Conservation (phyloP, 2,797 vertebrate genomes). For the Silurus lanzhouensis region DNA sequence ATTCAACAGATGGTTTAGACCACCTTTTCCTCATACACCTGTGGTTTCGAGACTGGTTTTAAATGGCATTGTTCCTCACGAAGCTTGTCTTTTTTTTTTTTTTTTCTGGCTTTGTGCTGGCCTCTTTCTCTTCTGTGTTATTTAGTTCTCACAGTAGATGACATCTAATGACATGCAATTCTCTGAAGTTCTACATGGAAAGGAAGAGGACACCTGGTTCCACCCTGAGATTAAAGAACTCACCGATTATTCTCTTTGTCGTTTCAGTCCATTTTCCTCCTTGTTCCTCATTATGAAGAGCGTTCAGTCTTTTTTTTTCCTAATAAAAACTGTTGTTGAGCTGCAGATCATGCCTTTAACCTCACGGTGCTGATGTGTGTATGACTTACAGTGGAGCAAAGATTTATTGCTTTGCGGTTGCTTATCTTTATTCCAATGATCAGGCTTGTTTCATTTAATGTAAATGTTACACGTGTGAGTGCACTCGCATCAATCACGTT, state of each 20-base stretch:
- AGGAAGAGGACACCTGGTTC: slow-evolving; percentile 30
- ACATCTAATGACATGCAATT: slow-evolving; percentile 33
- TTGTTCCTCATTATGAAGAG: slow-evolving; percentile 8
- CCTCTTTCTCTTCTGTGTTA: slow-evolving; percentile 29
- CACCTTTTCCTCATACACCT: slow-evolving; percentile 20
- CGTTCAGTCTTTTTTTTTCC: slow-evolving; percentile 25
- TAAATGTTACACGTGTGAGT: not conserved
- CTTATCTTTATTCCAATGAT: not conserved
- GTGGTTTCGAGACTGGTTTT: slow-evolving; percentile 26
- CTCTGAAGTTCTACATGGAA: slow-evolving; percentile 1
- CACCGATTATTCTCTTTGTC: slow-evolving; percentile 38
- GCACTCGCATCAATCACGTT: not conserved
- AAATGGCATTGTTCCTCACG: slow-evolving; percentile 17
- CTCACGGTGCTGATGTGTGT: slow-evolving; percentile 22
- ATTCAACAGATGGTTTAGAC: slow-evolving; percentile 47
- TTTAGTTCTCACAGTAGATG: slow-evolving; percentile 19
- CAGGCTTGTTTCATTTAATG: slow-evolving; percentile 1
- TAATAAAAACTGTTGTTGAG: slow-evolving; percentile 36
- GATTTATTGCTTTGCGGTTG: not conserved
- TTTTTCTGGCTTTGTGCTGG: slow-evolving; percentile 24
- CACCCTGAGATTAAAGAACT: slow-evolving; percentile 27
- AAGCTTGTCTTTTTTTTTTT: slow-evolving; percentile 19
- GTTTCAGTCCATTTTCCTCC: slow-evolving; percentile 33
- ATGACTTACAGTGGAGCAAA: not conserved
- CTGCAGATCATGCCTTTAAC: slow-evolving; percentile 32